Evolutionary conservation across 2,888 invertebrate genomes (phyloP).

Genomic region (Elaeidobius kamerunicus): DNA sequence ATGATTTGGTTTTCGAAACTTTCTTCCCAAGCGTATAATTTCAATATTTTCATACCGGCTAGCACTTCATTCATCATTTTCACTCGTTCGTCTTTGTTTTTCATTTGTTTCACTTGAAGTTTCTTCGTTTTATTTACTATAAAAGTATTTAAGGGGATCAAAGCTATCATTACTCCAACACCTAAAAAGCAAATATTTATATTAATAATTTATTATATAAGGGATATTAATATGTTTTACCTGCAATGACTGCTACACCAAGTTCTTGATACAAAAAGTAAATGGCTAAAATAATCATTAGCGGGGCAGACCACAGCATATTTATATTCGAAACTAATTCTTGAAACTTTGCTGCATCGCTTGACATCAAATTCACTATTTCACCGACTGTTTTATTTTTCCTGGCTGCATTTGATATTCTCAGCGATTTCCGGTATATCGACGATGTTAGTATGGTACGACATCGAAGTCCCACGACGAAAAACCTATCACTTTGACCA

Average conservation of each 20-base stretch:
- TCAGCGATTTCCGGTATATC: constrained; percentile 54
- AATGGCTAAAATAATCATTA: constrained; percentile 55
- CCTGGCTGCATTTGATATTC: constrained; percentile 46
- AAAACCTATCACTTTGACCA: constrained; percentile 55
- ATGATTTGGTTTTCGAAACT: constrained; percentile 57
- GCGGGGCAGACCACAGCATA: constrained; percentile 53
- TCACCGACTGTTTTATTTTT: constrained; percentile 51
- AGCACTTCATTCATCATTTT: constrained; percentile 58
- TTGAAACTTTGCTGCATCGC: constrained; percentile 52
- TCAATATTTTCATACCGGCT: constrained; percentile 58
- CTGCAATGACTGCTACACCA: constrained; percentile 57
- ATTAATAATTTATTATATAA: background rate
- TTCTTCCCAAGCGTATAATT: constrained; percentile 62
- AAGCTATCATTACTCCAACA: constrained; percentile 51
- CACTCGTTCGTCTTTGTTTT: constrained; percentile 55
- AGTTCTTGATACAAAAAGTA: constrained; percentile 52
- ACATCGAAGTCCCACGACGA: constrained; percentile 56
- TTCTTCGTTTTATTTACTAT: constrained; percentile 51
- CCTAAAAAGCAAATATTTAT: constrained; percentile 48
- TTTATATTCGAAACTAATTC: constrained; percentile 50
- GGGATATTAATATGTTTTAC: constrained; percentile 12
- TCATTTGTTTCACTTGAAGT: constrained; percentile 53
- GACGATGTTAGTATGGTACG: constrained; percentile 54
- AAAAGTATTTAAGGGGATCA: constrained; percentile 54
- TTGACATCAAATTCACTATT: constrained; percentile 54